These are phyloP conservation scores for Syritta pipiens DNA, from an alignment of 2,888 invertebrate species.

Conservation along the genomic window DNA sequence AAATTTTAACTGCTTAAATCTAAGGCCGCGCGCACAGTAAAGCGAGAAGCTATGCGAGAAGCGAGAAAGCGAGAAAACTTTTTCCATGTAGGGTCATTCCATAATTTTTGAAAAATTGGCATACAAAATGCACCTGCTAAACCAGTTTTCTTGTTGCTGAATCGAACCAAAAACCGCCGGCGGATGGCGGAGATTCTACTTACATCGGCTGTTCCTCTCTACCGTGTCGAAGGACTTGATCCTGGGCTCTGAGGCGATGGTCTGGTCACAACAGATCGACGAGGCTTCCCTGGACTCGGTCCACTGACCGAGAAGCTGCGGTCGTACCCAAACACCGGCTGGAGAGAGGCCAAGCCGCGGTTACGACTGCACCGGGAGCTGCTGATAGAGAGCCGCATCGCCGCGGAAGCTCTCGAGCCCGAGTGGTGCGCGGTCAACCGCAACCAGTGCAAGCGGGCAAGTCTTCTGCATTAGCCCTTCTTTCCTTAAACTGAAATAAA, in stretches of 20 bases:
- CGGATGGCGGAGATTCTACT: slow-evolving; percentile 90
- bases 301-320: slow-evolving; percentile 88
- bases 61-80: no score
- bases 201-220: slow-evolving; percentile 84
- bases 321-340: slow-evolving; percentile 84
- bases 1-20: no score
- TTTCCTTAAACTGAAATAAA: no score
- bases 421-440: slow-evolving; percentile 90
- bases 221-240: slow-evolving; percentile 80
- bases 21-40: no score
- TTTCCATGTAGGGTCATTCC: no score
- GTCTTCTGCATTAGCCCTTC: no score
- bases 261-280: slow-evolving; percentile 90
- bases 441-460: slow-evolving; percentile 85
- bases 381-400: slow-evolving; percentile 82
- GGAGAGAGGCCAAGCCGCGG: slow-evolving; percentile 85
- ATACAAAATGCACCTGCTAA: no score
- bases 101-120: no score
- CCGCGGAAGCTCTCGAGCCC: slow-evolving; percentile 87
- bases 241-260: slow-evolving; percentile 86
- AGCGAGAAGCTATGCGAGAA: no score
- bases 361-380: slow-evolving; percentile 83
- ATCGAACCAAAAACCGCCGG: no score
- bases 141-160: no score
- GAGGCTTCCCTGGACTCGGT: slow-evolving; percentile 83